Percentiles rank a stretch among this genome's conserved stretches.
phyloP scores from a whole-genome alignment of 1,140 invertebrate species.

The Tetragonula clypearis region DNA sequence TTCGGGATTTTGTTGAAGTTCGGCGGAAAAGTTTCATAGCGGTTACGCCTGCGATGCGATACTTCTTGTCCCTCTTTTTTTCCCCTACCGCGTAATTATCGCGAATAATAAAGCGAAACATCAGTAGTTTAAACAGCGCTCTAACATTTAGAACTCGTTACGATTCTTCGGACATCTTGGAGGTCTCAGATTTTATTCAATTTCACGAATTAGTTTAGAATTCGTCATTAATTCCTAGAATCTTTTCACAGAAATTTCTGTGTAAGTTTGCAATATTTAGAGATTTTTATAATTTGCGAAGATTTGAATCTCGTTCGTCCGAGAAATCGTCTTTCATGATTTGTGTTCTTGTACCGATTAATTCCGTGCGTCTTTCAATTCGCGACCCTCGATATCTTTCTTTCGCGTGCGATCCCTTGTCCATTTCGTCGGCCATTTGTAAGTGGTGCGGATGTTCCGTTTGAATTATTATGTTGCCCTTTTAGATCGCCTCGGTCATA shows the following conservation, averaged over 20 bases:
- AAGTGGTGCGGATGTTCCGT: slow-evolving; percentile 17
- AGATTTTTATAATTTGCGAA: slow-evolving; percentile 65
- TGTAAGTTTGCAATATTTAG: too few species aligned
- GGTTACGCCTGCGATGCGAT: slow-evolving; percentile 20
- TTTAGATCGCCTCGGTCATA: background rate
- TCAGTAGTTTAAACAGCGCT: background rate
- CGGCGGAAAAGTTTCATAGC: slow-evolving; percentile 39
- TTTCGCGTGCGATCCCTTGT: slow-evolving; percentile 38
- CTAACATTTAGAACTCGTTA: background rate
- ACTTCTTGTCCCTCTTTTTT: background rate
- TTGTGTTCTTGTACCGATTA: slow-evolving; percentile 37
- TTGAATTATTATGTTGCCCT: slow-evolving; percentile 35
- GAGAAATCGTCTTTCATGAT: slow-evolving; percentile 18
- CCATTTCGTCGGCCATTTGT: slow-evolving; percentile 38
- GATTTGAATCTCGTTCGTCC: background rate
- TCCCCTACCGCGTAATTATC: slow-evolving; percentile 33
- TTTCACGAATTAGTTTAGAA: too few species aligned
- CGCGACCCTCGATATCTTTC: slow-evolving; percentile 49
- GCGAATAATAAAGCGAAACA: background rate
- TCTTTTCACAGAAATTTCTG: too few species aligned
- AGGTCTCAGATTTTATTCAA: background rate
- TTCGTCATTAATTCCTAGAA: slow-evolving; percentile 43
- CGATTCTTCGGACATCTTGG: too few species aligned
- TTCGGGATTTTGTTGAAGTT: slow-evolving; percentile 41
- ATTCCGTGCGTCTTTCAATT: slow-evolving; percentile 20